A percentile compares a stretch with the other conserved stretches of the same genome.
Conservation (phyloP, 2,888 invertebrate genomes). For the Luffia ferchaultella region DNA sequence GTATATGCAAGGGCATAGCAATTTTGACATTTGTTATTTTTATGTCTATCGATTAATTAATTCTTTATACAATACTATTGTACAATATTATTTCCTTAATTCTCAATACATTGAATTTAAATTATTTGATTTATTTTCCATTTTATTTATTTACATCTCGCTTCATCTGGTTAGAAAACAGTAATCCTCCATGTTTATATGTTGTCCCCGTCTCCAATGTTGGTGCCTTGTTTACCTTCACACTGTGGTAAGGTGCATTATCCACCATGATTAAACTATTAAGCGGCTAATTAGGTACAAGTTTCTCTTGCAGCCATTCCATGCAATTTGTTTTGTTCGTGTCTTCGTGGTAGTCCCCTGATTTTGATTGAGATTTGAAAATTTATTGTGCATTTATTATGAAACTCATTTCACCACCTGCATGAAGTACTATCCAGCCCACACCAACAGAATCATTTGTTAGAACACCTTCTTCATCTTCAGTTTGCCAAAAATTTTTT, state of each 20-base stretch:
- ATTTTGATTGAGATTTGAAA: background rate
- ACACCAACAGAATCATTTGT: conserved; percentile 1
- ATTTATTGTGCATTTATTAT: background rate
- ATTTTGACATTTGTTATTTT: no score
- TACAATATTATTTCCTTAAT: no score
- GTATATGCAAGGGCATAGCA: no score
- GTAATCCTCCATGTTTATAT: no score
- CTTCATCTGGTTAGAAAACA: no score
- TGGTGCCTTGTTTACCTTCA: conserved; percentile 14
- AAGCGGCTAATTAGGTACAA: conserved; percentile 15
- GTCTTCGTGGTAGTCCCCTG: conserved; percentile 1
- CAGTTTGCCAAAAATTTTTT: conserved; percentile 7
- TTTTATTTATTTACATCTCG: no score
- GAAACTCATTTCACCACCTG: conserved; percentile 6
- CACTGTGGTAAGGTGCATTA: conserved; percentile 16
- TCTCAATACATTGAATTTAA: no score
- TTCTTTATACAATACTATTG: no score
- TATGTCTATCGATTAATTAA: no score
- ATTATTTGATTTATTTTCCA: no score
- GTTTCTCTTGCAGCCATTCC: conserved; percentile 13
- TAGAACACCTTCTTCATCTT: background rate
- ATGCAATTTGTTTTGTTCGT: conserved; percentile 14
- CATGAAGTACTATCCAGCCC: conserved; percentile 7
- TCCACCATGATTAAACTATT: conserved; percentile 15
- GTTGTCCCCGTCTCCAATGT: no score